A percentile compares a stretch with the other conserved stretches of the same genome.
phyloP scores from a whole-genome alignment of 2,888 invertebrate species.

The Neelides folsomi region DNA sequence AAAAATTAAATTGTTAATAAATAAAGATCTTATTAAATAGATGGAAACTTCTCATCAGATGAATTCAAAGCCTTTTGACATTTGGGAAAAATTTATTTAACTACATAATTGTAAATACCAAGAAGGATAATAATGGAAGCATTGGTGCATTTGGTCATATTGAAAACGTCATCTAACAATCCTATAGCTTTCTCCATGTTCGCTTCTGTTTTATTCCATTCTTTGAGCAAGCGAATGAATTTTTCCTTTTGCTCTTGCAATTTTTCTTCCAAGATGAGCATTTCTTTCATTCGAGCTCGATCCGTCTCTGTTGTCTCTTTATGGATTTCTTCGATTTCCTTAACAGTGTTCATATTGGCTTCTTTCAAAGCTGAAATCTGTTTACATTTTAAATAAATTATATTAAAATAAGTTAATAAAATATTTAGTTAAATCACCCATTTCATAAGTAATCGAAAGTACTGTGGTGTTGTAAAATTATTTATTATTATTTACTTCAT shows the following conservation, averaged over 20 bases:
- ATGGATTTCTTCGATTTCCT: constrained; percentile 19
- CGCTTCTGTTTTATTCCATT: constrained; percentile 11
- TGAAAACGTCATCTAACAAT: constrained; percentile 15
- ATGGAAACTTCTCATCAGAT: neutral
- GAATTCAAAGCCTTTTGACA: no score
- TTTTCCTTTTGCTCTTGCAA: no score
- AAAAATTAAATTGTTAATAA: neutral
- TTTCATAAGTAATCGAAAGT: no score
- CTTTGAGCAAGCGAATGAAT: neutral
- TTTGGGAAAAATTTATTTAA: no score
- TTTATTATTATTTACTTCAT: constrained; percentile 10
- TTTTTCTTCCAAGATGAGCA: no score
- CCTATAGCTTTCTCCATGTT: constrained; percentile 13
- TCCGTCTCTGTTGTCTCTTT: constrained; percentile 10
- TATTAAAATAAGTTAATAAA: no score
- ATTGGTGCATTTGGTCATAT: constrained; percentile 12
- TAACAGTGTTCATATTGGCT: constrained; percentile 13
- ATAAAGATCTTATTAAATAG: neutral
- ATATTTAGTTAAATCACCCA: no score
- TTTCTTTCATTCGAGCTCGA: neutral
- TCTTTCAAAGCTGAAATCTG: constrained; percentile 15
- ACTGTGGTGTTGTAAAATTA: no score
- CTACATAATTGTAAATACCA: no score
- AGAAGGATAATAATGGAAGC: constrained; percentile 15
- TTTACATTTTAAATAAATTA: constrained; percentile 3